Evolutionary conservation across 2,113 vertebrate species (phyloP).

Genomic region (Oreocharis arfaki): DNA sequence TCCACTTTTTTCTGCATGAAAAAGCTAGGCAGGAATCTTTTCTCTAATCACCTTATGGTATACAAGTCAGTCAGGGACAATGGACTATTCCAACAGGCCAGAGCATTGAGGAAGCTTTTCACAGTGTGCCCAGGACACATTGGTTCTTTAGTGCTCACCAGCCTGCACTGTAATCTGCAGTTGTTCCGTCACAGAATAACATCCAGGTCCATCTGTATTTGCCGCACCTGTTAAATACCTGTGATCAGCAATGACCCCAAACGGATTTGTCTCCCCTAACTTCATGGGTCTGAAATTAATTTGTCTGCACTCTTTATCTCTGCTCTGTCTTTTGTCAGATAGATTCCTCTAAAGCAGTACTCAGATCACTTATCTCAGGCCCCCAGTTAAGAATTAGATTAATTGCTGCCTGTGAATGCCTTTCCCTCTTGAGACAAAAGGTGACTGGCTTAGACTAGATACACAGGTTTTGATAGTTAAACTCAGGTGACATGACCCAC

Average conservation of each 20-base stretch:
- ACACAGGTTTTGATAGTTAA: neutral
- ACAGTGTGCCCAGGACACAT: neutral
- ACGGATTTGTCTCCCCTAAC: neutral
- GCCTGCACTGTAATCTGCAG: neutral
- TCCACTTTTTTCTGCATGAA: neutral
- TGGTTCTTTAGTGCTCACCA: neutral
- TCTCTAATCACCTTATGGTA: neutral
- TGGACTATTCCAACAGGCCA: neutral
- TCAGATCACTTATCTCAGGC: neutral
- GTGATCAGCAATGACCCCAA: neutral
- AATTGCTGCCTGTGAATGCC: neutral
- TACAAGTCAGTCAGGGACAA: neutral
- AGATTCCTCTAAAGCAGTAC: neutral
- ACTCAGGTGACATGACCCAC: neutral
- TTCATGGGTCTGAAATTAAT: conserved; percentile 30
- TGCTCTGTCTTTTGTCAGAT: neutral
- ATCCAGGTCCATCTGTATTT: neutral
- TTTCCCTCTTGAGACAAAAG: neutral
- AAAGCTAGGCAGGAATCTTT: neutral
- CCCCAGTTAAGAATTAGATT: neutral
- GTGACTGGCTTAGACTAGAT: neutral
- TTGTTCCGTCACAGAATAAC: neutral
- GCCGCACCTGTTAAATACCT: neutral
- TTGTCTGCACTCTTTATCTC: neutral
- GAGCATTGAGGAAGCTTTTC: neutral